These are phyloP conservation scores for Trichoplusia ni DNA, from an alignment of 1,140 invertebrate species.

Conservation along the genomic window DNA sequence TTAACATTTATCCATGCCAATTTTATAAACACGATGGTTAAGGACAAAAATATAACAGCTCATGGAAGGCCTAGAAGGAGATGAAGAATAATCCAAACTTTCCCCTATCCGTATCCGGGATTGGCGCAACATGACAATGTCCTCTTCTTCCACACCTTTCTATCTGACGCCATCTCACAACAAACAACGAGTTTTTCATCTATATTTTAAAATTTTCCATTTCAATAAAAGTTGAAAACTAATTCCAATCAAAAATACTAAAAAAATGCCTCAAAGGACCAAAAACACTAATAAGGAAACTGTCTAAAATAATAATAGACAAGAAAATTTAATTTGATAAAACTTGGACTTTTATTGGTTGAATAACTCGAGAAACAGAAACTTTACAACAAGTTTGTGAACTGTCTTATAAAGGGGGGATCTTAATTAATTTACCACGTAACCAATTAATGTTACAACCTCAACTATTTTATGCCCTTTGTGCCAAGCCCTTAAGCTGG, in stretches of 20 bases:
- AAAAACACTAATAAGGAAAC: constrained; percentile 1
- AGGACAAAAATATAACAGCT: too few species aligned
- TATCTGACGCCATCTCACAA: too few species aligned
- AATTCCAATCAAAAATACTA: neutral
- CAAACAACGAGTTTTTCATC: too few species aligned
- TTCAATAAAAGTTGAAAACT: neutral
- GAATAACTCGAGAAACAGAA: constrained; percentile 27
- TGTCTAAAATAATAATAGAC: constrained; percentile 7
- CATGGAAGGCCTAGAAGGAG: too few species aligned
- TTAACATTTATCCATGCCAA: too few species aligned
- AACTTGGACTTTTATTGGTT: constrained; percentile 26
- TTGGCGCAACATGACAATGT: too few species aligned
- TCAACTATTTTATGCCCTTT: constrained; percentile 7
- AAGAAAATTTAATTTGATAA: constrained; percentile 26
- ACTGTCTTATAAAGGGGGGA: constrained; percentile 19
- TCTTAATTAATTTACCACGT: constrained; percentile 24
- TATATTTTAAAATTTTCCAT: too few species aligned
- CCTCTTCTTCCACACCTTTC: too few species aligned
- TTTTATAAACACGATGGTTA: too few species aligned
- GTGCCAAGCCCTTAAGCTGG: too few species aligned
- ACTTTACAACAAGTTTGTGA: constrained; percentile 26
- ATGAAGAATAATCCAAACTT: too few species aligned
- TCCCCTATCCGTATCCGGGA: too few species aligned
- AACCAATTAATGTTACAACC: constrained; percentile 11
- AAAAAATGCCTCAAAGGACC: neutral